Base-by-base conservation (phyloP, 2,888 invertebrate genomes). In the Archips xylosteana region DNA sequence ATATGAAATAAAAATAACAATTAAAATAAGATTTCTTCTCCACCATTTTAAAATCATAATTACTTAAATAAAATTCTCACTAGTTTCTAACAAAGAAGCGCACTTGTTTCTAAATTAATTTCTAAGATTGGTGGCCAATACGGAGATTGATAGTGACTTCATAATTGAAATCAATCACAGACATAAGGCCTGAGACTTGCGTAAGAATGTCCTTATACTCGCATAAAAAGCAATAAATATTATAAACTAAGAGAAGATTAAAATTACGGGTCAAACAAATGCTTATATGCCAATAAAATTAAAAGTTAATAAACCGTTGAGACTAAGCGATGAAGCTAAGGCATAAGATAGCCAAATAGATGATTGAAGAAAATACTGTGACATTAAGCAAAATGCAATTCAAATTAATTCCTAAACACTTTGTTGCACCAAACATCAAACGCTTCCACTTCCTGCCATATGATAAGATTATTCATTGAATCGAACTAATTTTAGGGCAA, bases 401-500 rank as follows among this genome's bases (percentile, higher is more conserved):
- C 32, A 23, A 10, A 32, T 3, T 9, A 32, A 32, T 23, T 32
- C 10, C 32, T 23, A 32, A 32, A 3, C 45, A 23, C 12, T 23
- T 23, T 23, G 62, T 23, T 62, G 62, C 45, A 45, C 45, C 32
- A 66, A 36, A 65, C 39, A 51, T 70, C 75, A 79, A 78, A 78
- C 77, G 71, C 72, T 75, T 80, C 79, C 83, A 86, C 84, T 89
- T 92, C 92, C 91, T 87, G 92, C 85, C 82, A 83, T 81, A 80
- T 79, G 90, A 92, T 91, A 91, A 90, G 83, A 82, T 74, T 62
- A 78, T 79, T 80, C 82, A 83, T 81, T 84, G 82, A 85, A 85
- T 81, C 76, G 78, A 78, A 79, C 81, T 81, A 78, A 81, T 81
- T 78, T 85, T 87, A 90, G 92, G 92, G 90, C 92, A 92, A 89